Base-by-base conservation (phyloP, 1,140 invertebrate species). In the Drosophila pallidifrons region DNA sequence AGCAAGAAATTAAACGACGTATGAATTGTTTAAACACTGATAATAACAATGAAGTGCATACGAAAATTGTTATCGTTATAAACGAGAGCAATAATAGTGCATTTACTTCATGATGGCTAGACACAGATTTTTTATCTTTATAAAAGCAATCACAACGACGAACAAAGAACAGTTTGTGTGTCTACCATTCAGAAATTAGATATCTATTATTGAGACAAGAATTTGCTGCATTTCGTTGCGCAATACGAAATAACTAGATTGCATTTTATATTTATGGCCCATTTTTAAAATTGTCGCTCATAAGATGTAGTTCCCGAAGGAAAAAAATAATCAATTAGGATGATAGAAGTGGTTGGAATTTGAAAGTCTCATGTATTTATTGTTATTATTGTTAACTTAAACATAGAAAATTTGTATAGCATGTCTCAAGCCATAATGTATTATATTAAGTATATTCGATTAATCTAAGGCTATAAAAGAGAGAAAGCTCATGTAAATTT, bases 191-290 rank as follows among this genome's bases (percentile, higher is more conserved):
- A 16, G 15, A 13, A 52, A 41, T 52, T n/a, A 41, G 25, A 30
- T 46, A 61, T 16, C 13, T 25, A 51, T 68, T 51, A 28, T 30
- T 2, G 15, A n/a, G 1, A 1, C 30, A 52, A 52, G 7, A 15
- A 47, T 28, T 51, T 8, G 20, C 13, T 60, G 66, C 66, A 52
- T 6, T 58, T 58, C 47, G 59, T 47, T 68, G 30, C 16, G 15
- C 1, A 2, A 6, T 8, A 47, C 16, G 6, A 38, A 10, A 38
- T 10, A 38, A 38, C 7, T 38, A 10, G 35, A 38, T 47, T 20
- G 46, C 46, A 45, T 5, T 13, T 25, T 25, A 25, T 25, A 25
- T 25, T 25, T 25, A 25, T 25, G 20, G 3, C 20, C 20, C 20
- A 25, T 4, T 25, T 25, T 25, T 25, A 25, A 4, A 25, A 25